A percentile compares a stretch with the other conserved stretches of the same genome.
Conservation (phyloP, 1,140 invertebrate genomes). For the Gryon sp. region DNA sequence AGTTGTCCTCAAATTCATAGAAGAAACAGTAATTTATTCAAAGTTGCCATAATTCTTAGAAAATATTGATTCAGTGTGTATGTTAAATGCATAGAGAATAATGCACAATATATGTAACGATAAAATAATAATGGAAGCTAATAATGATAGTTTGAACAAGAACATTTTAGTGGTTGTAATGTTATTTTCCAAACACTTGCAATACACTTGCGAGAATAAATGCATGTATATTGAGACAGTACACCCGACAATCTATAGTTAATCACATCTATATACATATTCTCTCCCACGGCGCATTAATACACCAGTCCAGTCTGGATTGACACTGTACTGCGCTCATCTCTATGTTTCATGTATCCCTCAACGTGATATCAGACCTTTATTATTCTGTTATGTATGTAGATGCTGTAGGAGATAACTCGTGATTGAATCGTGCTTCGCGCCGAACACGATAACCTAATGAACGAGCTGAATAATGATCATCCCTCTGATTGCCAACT, state of each 20-base stretch:
- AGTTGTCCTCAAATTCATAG: too few relatives aligned
- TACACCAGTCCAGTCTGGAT: conserved; percentile 50
- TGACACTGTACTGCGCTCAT: conserved; percentile 58
- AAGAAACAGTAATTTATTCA: too few relatives aligned
- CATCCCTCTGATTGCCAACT: conserved; percentile 74
- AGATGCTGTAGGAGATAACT: conserved; percentile 75
- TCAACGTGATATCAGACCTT: conserved; percentile 68
- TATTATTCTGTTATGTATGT: conserved; percentile 74
- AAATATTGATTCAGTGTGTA: too few relatives aligned
- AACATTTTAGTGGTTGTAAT: conserved; percentile 35
- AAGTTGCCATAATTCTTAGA: too few relatives aligned
- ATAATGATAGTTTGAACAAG: conserved; percentile 24
- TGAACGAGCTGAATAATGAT: conserved; percentile 78
- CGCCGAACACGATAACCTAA: conserved; percentile 76
- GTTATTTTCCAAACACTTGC: conserved; percentile 51
- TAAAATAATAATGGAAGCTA: too few relatives aligned
- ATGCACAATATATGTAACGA: too few relatives aligned
- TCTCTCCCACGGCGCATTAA: conserved; percentile 50
- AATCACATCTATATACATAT: conserved; percentile 59
- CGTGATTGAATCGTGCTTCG: conserved; percentile 76
- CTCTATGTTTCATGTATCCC: conserved; percentile 65
- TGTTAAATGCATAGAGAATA: too few relatives aligned
- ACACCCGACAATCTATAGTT: conserved; percentile 56
- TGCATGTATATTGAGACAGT: conserved; percentile 56
- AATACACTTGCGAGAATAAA: conserved; percentile 44